A percentile compares a stretch with the other conserved stretches of the same genome.
These are phyloP conservation scores for Chrysolina americana DNA, from an alignment of 2,888 invertebrate species.

Conservation along the genomic window DNA sequence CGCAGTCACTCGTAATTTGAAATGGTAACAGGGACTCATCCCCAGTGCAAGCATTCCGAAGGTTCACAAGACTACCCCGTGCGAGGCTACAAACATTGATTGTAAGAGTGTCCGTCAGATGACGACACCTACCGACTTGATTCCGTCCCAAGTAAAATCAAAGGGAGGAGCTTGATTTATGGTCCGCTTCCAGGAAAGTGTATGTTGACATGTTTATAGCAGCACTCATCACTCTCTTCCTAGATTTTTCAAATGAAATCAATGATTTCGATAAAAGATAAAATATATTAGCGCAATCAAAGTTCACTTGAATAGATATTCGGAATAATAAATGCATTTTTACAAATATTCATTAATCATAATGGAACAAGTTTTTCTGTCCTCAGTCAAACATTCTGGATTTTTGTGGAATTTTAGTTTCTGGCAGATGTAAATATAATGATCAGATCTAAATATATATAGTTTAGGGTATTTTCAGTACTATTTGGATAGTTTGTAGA, in stretches of 20 bases:
- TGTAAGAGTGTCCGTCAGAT: slow-evolving; percentile 59
- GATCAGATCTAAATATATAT: too few relatives aligned
- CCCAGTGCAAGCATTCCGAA: background rate
- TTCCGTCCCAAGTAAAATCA: slow-evolving; percentile 60
- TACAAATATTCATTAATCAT: too few relatives aligned
- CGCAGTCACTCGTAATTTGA: background rate
- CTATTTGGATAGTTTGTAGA: too few relatives aligned
- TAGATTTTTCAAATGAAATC: background rate
- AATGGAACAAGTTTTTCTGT: too few relatives aligned
- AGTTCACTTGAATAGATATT: too few relatives aligned
- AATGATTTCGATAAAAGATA: too few relatives aligned
- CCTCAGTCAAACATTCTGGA: too few relatives aligned
- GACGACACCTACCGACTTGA: slow-evolving; percentile 66
- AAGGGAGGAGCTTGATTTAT: slow-evolving; percentile 64
- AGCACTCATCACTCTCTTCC: background rate
- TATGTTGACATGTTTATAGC: slow-evolving; percentile 1
- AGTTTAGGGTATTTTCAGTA: too few relatives aligned
- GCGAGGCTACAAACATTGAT: slow-evolving; percentile 58
- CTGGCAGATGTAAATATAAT: too few relatives aligned
- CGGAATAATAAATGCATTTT: too few relatives aligned
- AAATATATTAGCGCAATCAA: too few relatives aligned
- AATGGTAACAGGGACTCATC: background rate
- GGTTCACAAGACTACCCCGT: slow-evolving; percentile 47
- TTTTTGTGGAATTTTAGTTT: too few relatives aligned
- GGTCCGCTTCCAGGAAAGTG: slow-evolving; percentile 25